These are phyloP conservation scores for Manis javanica DNA, from an alignment of 2,797 vertebrate genomes.

Conservation along the genomic window DNA sequence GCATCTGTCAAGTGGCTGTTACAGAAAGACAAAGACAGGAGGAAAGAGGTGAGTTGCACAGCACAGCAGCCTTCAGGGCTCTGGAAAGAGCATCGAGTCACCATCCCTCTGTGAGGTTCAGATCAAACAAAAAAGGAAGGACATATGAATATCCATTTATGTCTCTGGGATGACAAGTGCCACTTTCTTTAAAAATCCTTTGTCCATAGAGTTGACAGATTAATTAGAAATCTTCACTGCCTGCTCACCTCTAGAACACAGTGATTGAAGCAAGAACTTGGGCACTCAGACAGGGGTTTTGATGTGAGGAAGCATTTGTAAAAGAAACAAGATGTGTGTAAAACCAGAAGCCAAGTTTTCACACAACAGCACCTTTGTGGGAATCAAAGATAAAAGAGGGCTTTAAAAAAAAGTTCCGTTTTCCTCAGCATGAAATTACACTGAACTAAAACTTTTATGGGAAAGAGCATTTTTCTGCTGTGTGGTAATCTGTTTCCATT, in stretches of 20 bases:
- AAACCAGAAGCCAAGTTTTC: conserved; percentile 56
- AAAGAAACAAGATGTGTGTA: conserved; percentile 72
- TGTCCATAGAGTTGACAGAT: conserved; percentile 42
- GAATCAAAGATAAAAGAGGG: conserved; percentile 70
- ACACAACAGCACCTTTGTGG: conserved; percentile 72
- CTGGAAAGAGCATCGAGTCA: not conserved
- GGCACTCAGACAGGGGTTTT: not conserved
- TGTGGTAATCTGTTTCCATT: conserved; percentile 81
- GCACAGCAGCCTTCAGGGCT: not conserved
- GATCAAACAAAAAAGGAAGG: conserved; percentile 31
- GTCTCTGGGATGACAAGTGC: not conserved
- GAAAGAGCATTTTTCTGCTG: conserved; percentile 78
- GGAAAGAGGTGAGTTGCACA: conserved; percentile 94
- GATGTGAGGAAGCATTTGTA: conserved; percentile 57
- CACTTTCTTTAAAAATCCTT: conserved; percentile 18
- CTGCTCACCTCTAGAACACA: conserved; percentile 28
- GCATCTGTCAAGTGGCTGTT: conserved; percentile 96
- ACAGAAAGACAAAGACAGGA: conserved; percentile 97
- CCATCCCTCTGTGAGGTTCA: not conserved
- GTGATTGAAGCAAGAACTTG: conserved; percentile 51
- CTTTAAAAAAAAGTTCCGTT: conserved; percentile 21
- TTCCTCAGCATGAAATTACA: conserved; percentile 74
- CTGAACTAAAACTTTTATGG: conserved; percentile 61
- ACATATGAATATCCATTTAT: conserved; percentile 32
- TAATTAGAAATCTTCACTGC: conserved; percentile 56